phyloP scores from a whole-genome alignment of 23 tunicate species.

The Halocynthia roretzi region DNA sequence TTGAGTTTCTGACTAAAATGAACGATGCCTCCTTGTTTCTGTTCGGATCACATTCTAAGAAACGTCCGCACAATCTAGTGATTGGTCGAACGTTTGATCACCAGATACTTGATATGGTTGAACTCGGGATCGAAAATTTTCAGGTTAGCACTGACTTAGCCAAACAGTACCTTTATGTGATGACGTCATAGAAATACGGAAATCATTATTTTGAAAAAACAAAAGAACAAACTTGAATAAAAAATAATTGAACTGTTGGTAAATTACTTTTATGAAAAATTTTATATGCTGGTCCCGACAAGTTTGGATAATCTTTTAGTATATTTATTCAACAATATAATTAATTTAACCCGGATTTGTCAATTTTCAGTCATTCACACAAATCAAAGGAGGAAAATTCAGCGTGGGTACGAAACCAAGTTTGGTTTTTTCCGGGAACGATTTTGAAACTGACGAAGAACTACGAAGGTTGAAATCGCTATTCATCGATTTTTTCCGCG shows the following conservation, averaged over 20 bases:
- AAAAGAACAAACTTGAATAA: too few relatives aligned
- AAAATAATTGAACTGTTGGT: too few relatives aligned
- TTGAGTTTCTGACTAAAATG: constrained; percentile 87
- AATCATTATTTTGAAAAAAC: too few relatives aligned
- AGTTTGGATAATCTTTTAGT: too few relatives aligned
- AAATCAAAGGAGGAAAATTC: constrained; percentile 33
- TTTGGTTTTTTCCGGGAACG: constrained; percentile 65
- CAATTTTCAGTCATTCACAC: constrained; percentile 28
- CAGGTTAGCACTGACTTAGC: not conserved
- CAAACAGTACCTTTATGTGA: too few relatives aligned
- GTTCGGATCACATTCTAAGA: constrained; percentile 96
- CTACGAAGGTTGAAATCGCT: constrained; percentile 61
- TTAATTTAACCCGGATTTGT: constrained; percentile 90
- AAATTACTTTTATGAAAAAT: too few relatives aligned
- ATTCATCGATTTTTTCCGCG: constrained; percentile 89
- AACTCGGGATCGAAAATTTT: constrained; percentile 80
- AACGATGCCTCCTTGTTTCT: constrained; percentile 80
- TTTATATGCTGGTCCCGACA: not conserved
- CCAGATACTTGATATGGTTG: constrained; percentile 90
- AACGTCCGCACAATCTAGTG: constrained; percentile 92
- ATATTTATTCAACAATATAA: constrained; percentile 54
- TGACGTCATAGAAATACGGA: too few relatives aligned
- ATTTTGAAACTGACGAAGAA: constrained; percentile 70
- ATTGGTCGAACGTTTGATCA: constrained; percentile 71
- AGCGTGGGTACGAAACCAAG: constrained; percentile 72